These are phyloP conservation scores for Leucoptera coffeella DNA, from an alignment of 2,888 invertebrate genomes.

Conservation along the genomic window DNA sequence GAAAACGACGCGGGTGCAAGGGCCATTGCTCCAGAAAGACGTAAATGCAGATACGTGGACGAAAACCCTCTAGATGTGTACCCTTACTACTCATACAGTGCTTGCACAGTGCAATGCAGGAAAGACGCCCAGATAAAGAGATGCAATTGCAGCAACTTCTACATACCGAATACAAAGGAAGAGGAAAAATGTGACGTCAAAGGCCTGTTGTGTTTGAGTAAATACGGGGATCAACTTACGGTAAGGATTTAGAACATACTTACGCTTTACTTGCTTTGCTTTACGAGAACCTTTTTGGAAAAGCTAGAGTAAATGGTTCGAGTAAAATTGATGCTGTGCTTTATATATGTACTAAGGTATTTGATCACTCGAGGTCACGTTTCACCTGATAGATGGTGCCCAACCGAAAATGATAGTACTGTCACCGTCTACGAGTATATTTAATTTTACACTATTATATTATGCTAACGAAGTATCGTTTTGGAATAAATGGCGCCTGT, in stretches of 20 bases:
- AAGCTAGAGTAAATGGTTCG: no score
- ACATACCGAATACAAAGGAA: constrained; percentile 60
- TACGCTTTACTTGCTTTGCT: no score
- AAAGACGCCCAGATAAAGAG: constrained; percentile 57
- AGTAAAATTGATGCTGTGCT: no score
- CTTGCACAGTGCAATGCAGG: constrained; percentile 69
- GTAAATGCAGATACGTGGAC: constrained; percentile 69
- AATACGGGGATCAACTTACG: constrained; percentile 56
- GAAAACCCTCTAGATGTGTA: constrained; percentile 57
- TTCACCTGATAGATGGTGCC: no score
- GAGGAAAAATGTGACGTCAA: constrained; percentile 55
- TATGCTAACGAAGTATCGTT: no score
- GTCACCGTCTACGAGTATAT: no score
- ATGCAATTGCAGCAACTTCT: constrained; percentile 66
- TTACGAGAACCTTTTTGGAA: no score
- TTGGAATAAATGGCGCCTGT: no score
- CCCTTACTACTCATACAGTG: constrained; percentile 61
- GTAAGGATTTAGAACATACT: constrained; percentile 31
- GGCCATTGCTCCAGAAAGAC: constrained; percentile 55
- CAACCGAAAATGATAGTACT: no score
- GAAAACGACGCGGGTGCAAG: constrained; percentile 64
- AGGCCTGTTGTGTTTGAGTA: constrained; percentile 61
- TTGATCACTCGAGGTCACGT: no score
- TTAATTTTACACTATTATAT: no score
- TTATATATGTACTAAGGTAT: no score